Base-by-base conservation (phyloP, 2,888 invertebrate species). In the Eupelmus urozonus region DNA sequence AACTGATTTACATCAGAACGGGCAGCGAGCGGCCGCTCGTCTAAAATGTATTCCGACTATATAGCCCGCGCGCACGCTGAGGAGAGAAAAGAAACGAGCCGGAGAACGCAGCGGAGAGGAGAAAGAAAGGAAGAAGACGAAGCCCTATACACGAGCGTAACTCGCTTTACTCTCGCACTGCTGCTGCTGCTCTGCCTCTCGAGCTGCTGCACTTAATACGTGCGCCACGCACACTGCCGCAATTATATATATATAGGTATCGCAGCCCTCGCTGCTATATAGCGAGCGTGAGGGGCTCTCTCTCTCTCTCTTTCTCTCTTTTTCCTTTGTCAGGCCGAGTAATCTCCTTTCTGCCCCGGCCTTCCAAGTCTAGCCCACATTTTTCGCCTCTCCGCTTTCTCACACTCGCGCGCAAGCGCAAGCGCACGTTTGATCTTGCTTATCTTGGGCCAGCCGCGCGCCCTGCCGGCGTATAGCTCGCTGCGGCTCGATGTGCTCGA, bases 1-100 rank as follows among this genome's bases (percentile, higher is more conserved):
- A 49, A 63, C 69, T 70, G 70, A 70, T 70, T 76, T 70, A 57
- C 70, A 76, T 70, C 34, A 13, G 51, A 49, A 59, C n/a, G 45
- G 7, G 34, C 1, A 11, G 11, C 18, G 42, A 45, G 23, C 40
- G 20, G 45, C 16, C 27, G 16, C 34, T 63, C 53, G 62, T 65
- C 65, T 73, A 65, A 73, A 57, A 65, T 73, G 9, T 9, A 73
- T 63, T 73, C 65, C 63, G 42, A 65, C 3, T 20, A 65, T n/a
- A n/a, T n/a, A n/a, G n/a, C n/a, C n/a, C n/a, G n/a, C n/a, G n/a
- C n/a, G n/a, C n/a, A n/a, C 45, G 18, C 40, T 7, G 16, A 55
- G 55, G 23, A 69, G 20, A 29, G 51, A 18, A 16, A 42, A 34
- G 45, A 45, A 42, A 45, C 3, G 45, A 40, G 18, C 0, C 2